These are phyloP conservation scores for Apamea monoglypha DNA, from an alignment of 2,888 invertebrate genomes.

Conservation along the genomic window DNA sequence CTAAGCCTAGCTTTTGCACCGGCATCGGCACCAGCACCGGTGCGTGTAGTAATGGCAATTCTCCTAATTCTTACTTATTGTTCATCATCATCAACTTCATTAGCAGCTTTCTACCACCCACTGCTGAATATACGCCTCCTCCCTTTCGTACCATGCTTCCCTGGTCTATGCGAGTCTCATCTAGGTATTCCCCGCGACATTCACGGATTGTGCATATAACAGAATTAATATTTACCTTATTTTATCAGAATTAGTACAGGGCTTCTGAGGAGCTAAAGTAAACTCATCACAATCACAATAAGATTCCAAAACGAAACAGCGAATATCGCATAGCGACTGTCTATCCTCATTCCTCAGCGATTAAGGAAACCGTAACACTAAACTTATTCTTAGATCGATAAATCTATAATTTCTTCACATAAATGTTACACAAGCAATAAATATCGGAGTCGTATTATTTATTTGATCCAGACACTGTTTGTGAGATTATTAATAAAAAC, in stretches of 20 bases:
- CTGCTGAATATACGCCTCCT: background rate
- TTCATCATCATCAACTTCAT: background rate
- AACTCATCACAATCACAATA: background rate
- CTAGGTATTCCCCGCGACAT: background rate
- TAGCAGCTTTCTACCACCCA: background rate
- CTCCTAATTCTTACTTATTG: background rate
- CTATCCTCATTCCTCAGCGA: constrained; percentile 23
- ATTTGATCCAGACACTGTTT: constrained; percentile 46
- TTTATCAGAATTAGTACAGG: too few relatives aligned
- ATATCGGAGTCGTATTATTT: constrained; percentile 45
- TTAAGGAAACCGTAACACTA: constrained; percentile 23
- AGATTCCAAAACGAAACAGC: background rate
- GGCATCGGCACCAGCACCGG: too few relatives aligned
- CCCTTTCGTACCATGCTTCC: too few relatives aligned
- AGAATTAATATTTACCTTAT: too few relatives aligned
- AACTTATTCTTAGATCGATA: constrained; percentile 45
- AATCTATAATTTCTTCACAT: constrained; percentile 51
- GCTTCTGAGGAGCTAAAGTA: background rate
- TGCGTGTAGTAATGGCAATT: background rate
- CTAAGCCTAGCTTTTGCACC: background rate
- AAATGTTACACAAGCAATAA: constrained; percentile 50
- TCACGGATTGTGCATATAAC: background rate
- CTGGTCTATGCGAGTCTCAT: too few relatives aligned
- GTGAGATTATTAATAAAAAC: constrained; percentile 43
- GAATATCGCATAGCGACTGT: background rate